Evolutionary conservation across 2,888 invertebrate species (phyloP), one percentile per base, ranked within the genome.

Genomic region (Chrysolina haemoptera): DNA sequence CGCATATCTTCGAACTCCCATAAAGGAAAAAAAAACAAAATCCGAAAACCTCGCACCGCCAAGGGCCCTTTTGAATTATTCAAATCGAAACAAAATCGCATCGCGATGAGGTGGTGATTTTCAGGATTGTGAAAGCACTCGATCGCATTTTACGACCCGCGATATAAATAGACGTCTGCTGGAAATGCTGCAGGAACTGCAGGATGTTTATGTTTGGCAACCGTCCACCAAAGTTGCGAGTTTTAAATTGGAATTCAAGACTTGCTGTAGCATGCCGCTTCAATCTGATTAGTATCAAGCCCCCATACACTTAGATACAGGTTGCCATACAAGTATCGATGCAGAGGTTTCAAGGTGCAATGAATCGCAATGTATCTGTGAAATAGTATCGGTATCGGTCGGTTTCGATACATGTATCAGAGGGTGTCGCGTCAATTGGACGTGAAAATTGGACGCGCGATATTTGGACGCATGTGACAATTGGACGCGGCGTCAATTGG

Each of bases 181-280:
- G 65, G 65, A 65, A 65, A 43, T 43, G 43, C 65, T 43, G 48
- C 65, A 46, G 46, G 65, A 65, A 65, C 59, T 35, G 59, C 59
- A 27, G 35, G n/a, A 59, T 20, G 59, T n/a, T 59, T n/a, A 35
- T 8, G 14, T n/a, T 59, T 59, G 59, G 59, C 59, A 59, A 59
- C n/a, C 59, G 59, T 59, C 59, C 59, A 59, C n/a, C 1, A 10
- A 35, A 59, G 59, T 59, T 59, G n/a, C 12, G 59, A 27, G 35
- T 35, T 59, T 35, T 1, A 8, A 27, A 27, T 59, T 35, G 35
- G 14, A 59, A 35, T 59, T 35, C 55, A 59, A 14, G 50, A 16
- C 53, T 53, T 20, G 53, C 18, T 12, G 14, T 59, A 27, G n/a
- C 22, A 35, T 59, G 35, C 55, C n/a, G 35, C 59, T 27, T 59